Evolutionary conservation across 2,797 vertebrate species (phyloP), one percentile per base, ranked within the genome.

Genomic region (Sebastes oblongus): DNA sequence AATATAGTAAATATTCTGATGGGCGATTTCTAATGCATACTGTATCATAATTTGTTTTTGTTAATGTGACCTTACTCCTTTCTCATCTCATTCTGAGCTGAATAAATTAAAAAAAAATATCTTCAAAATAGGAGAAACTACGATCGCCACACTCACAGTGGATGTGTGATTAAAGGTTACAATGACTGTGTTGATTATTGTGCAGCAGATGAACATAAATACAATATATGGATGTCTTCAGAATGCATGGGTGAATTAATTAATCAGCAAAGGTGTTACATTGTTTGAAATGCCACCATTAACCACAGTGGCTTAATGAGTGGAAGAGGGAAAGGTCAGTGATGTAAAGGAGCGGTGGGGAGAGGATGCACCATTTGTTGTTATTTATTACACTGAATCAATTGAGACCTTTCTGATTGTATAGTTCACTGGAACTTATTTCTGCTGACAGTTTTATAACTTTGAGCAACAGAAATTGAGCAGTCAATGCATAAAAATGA

Each of bases 211-310:
- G 24, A 86, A 75, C 50, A 72, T 61, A 75, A 76, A 72, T 71
- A 56, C 81, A 87, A 89, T 91, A 81, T 90, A 93, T 91, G 61
- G 68, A 89, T 78, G 27, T 66, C 83, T 89, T 87, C 87, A 25
- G n/a, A 80, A 82, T 62, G 80, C 82, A 75, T 81, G 82, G 83
- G 86, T 87, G 90, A 93, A 92, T 87, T 89, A 90, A 95, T 94
- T 93, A 89, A 95, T 95, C 93, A 95, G 86, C 61, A 75, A 91
- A 94, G 89, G 90, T 94, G 93, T 91, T 94, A 54, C 88, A 92
- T 92, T 95, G 91, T 94, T 94, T 91, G 82, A 96, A 96, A 96
- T 96, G 95, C 90, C 94, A 94, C 90, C 93, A 90, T 94, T 93
- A 94, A 94, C 91, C 93, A 93, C 91, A 90, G 87, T 18, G 80